Evolutionary conservation across 1,140 invertebrate genomes (phyloP).

Genomic region (Solen grandis): DNA sequence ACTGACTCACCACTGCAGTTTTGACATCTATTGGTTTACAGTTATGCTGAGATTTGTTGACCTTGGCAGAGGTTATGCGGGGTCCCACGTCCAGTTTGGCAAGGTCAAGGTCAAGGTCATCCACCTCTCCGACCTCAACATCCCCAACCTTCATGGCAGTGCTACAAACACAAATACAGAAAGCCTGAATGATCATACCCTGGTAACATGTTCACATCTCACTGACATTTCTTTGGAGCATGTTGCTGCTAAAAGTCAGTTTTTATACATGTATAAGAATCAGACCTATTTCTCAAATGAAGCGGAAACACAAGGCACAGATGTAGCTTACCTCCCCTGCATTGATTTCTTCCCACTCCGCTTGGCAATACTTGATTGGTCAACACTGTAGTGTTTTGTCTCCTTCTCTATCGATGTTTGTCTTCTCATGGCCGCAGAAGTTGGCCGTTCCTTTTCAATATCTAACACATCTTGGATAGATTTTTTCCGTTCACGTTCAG

Average conservation of each 20-base stretch:
- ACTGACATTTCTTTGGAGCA: too few relatives aligned
- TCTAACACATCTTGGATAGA: conserved; percentile 63
- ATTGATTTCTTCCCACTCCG: too few relatives aligned
- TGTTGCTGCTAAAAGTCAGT: too few relatives aligned
- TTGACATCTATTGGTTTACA: conserved; percentile 72
- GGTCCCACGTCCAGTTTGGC: conserved; percentile 69
- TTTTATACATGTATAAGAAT: too few relatives aligned
- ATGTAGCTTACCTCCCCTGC: too few relatives aligned
- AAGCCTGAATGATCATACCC: too few relatives aligned
- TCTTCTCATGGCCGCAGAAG: conserved; percentile 22
- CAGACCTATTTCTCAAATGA: too few relatives aligned
- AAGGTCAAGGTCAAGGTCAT: conserved; percentile 73
- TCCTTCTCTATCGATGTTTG: conserved; percentile 54
- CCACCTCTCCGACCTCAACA: conserved; percentile 76
- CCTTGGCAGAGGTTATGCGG: conserved; percentile 39
- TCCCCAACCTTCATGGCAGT: conserved; percentile 61
- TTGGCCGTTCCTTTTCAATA: conserved; percentile 46
- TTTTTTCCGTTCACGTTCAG: conserved; percentile 23
- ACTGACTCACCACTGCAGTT: conserved; percentile 72
- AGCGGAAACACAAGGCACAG: too few relatives aligned
- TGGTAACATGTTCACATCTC: too few relatives aligned
- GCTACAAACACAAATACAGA: too few relatives aligned
- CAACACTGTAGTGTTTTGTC: conserved; percentile 66
- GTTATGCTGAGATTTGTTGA: conserved; percentile 48
- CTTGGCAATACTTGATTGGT: conserved; percentile 67